phyloP scores from a whole-genome alignment of 2,113 vertebrate genomes.

The Lynx canadensis region DNA sequence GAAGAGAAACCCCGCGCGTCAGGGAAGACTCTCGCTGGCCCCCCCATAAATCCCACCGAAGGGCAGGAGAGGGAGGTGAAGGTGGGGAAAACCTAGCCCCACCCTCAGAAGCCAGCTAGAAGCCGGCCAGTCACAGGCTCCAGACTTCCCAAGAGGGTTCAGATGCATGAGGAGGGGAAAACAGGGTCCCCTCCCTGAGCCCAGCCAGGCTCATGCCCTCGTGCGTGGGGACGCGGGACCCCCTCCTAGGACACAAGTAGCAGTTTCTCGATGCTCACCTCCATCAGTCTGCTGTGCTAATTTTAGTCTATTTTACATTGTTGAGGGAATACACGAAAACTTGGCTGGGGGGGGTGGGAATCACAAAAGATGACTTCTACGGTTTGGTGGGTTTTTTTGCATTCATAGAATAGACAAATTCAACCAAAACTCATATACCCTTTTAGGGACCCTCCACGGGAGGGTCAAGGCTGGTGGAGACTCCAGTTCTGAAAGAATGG shows the following conservation, averaged over 20 bases:
- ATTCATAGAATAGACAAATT: neutral
- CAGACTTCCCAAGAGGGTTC: neutral
- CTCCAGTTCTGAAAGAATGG: neutral
- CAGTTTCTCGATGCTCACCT: neutral
- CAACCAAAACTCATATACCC: neutral
- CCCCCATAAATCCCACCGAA: neutral
- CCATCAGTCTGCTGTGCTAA: too few species aligned
- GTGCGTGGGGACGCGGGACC: fast-evolving
- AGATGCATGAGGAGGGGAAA: neutral
- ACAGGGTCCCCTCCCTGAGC: too few species aligned
- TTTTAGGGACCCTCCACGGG: neutral
- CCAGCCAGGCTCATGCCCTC: too few species aligned
- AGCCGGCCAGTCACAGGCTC: neutral
- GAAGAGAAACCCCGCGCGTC: neutral
- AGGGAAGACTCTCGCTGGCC: neutral
- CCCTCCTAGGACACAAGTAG: neutral
- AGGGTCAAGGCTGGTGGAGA: neutral
- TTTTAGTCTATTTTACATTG: neutral
- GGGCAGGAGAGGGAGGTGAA: neutral
- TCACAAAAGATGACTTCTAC: neutral
- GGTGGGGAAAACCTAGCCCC: neutral
- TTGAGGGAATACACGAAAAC: neutral
- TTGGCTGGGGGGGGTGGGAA: too few species aligned
- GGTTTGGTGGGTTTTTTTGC: neutral
- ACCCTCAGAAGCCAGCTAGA: neutral